Percentiles rank a stretch among this genome's conserved stretches.
Conservation (phyloP, 1,140 invertebrate genomes). For the Odontomachus brunneus region DNA sequence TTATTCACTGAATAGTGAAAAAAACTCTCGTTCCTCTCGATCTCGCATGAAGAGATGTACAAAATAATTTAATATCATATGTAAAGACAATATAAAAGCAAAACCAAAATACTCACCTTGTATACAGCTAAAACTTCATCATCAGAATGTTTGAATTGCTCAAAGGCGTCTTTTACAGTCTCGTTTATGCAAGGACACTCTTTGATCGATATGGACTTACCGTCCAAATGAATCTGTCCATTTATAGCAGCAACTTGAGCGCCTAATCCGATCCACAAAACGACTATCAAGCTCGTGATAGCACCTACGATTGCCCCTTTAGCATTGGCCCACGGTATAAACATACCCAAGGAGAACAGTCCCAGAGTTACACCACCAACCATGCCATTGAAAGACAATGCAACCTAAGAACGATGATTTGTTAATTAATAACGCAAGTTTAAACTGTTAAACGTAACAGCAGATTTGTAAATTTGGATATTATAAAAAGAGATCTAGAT, state of each 20-base stretch:
- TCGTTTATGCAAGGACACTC: slow-evolving; percentile 84
- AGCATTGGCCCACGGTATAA: slow-evolving; percentile 93
- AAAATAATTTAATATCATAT: too few relatives aligned
- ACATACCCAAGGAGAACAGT: slow-evolving; percentile 95
- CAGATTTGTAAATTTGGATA: too few relatives aligned
- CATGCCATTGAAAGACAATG: slow-evolving; percentile 94
- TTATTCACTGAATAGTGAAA: too few relatives aligned
- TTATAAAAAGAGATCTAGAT: too few relatives aligned
- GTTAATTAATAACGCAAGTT: too few relatives aligned
- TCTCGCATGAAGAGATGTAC: too few relatives aligned
- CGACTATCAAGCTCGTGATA: slow-evolving; percentile 87
- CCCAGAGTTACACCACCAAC: slow-evolving; percentile 94
- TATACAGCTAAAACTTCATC: slow-evolving; percentile 73
- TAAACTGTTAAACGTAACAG: too few relatives aligned
- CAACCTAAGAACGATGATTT: slow-evolving; percentile 86
- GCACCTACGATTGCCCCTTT: slow-evolving; percentile 90
- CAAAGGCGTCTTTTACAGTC: slow-evolving; percentile 47
- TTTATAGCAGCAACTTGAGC: slow-evolving; percentile 87
- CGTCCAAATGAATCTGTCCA: slow-evolving; percentile 82
- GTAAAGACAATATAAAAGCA: too few relatives aligned
- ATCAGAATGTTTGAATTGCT: neutral
- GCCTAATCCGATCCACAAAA: slow-evolving; percentile 91
- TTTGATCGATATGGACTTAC: slow-evolving; percentile 83
- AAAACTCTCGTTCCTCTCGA: too few relatives aligned
- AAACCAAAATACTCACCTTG: slow-evolving; percentile 65